Percentiles rank a stretch among this genome's conserved stretches.
Conservation (phyloP, 2,888 invertebrate genomes). For the Nezara viridula region DNA sequence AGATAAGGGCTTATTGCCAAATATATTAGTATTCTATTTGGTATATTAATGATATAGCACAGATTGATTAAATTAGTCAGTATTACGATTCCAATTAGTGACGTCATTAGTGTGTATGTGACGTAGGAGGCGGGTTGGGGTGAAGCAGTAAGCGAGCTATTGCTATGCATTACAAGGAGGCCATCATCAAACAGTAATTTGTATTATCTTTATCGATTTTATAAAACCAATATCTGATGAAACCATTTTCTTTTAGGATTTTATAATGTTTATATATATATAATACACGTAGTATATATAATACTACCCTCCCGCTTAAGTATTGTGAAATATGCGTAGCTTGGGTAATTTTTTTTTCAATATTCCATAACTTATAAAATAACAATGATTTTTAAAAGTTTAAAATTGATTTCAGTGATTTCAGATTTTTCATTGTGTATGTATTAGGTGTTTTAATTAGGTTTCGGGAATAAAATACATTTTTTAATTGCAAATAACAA, state of each 20-base stretch:
- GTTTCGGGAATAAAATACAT: too few relatives aligned
- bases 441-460: too few relatives aligned
- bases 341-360: too few relatives aligned
- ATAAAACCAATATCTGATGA: not conserved
- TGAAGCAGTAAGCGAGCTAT: not conserved
- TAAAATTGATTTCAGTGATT: too few relatives aligned
- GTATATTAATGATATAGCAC: not conserved
- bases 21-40: not conserved
- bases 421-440: too few relatives aligned
- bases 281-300: not conserved
- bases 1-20: not conserved
- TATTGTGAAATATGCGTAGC: too few relatives aligned
- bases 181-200: conserved; percentile 11
- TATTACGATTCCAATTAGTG: not conserved
- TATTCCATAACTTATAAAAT: too few relatives aligned
- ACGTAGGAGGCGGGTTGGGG: not conserved
- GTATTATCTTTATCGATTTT: not conserved
- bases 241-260: not conserved
- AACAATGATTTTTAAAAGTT: too few relatives aligned
- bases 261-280: not conserved
- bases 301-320: too few relatives aligned
- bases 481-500: too few relatives aligned
- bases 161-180: not conserved
- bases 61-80: conserved; percentile 4
- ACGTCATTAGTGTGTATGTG: conserved; percentile 26